A percentile compares a stretch with the other conserved stretches of the same genome.
Evolutionary conservation across 2,888 invertebrate species (phyloP).

Genomic region (Eugnorisma glareosa): DNA sequence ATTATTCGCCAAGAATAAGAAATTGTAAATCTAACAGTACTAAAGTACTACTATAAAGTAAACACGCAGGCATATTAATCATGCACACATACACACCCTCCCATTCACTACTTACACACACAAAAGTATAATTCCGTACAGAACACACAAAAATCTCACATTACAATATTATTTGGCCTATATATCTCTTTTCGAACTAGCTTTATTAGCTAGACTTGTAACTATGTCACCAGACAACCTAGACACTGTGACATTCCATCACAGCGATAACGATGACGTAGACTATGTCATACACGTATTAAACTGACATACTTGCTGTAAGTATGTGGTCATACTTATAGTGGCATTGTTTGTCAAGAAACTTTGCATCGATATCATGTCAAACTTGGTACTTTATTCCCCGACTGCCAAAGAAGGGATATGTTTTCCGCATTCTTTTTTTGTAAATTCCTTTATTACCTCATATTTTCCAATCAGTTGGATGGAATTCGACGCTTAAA

Average conservation of each 20-base stretch:
- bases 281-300: background rate
- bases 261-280: background rate
- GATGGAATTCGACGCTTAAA: too few relatives aligned
- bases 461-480: too few relatives aligned
- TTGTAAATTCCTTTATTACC: too few relatives aligned
- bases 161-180: slow-evolving; percentile 1
- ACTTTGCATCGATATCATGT: background rate
- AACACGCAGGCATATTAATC: slow-evolving; percentile 22
- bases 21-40: slow-evolving; percentile 20
- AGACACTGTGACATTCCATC: background rate
- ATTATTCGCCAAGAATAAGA: slow-evolving; percentile 3
- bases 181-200: background rate
- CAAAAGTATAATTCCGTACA: background rate
- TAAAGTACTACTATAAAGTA: slow-evolving; percentile 16
- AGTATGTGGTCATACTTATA: too few relatives aligned
- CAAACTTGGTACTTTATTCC: background rate
- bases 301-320: background rate
- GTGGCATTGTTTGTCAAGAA: background rate
- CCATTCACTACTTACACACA: slow-evolving; percentile 20
- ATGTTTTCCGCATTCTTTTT: too few relatives aligned
- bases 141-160: background rate
- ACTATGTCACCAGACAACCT: background rate
- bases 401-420: too few relatives aligned
- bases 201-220: slow-evolving; percentile 2
- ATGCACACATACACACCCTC: slow-evolving; percentile 20